Evolutionary conservation across 2,888 invertebrate species (phyloP).

Genomic region (Deladenus siricidicola): DNA sequence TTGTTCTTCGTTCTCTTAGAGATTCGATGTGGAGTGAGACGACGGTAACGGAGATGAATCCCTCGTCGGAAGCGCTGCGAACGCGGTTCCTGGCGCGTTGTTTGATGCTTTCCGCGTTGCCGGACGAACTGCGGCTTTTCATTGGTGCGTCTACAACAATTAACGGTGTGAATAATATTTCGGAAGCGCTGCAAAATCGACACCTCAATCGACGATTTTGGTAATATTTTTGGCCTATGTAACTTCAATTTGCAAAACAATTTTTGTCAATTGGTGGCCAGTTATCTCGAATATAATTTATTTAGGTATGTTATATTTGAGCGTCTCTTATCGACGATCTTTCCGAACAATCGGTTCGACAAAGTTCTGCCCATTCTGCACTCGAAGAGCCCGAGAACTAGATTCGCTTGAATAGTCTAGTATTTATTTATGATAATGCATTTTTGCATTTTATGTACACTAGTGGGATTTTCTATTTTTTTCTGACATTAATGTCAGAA

Average conservation of each 20-base stretch:
- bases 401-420: slow-evolving; percentile 9
- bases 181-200: slow-evolving; percentile 78
- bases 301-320: slow-evolving; percentile 69
- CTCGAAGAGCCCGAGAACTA: slow-evolving; percentile 47
- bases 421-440: too few species aligned
- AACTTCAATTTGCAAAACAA: neutral
- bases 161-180: slow-evolving; percentile 58
- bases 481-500: too few species aligned
- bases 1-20: slow-evolving; percentile 49
- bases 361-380: slow-evolving; percentile 49
- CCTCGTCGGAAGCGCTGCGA: slow-evolving; percentile 63
- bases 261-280: neutral
- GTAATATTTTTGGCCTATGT: slow-evolving; percentile 50
- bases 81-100: slow-evolving; percentile 78
- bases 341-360: slow-evolving; percentile 51
- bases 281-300: neutral
- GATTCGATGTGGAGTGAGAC: slow-evolving; percentile 62
- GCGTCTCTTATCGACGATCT: slow-evolving; percentile 60
- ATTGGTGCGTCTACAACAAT: slow-evolving; percentile 64
- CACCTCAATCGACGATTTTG: slow-evolving; percentile 74
- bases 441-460: too few species aligned
- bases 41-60: slow-evolving; percentile 59
- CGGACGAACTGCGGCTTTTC: slow-evolving; percentile 80
- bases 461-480: too few species aligned
- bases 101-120: slow-evolving; percentile 72